These are phyloP conservation scores for Lordiphosa mommai DNA, from an alignment of 1,140 invertebrate genomes.

Conservation along the genomic window DNA sequence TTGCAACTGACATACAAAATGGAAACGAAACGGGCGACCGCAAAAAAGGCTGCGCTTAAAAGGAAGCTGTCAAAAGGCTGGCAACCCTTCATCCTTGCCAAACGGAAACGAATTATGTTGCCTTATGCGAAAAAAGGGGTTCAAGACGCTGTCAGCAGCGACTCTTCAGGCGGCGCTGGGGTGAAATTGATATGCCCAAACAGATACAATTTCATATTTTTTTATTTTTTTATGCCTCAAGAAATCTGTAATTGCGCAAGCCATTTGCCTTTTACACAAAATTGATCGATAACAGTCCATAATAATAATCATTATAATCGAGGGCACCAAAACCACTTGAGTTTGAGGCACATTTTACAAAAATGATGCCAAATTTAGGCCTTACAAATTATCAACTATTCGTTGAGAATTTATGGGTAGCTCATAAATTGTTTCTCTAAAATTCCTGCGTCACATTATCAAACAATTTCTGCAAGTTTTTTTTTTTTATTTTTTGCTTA, in stretches of 20 bases:
- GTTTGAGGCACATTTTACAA: too few relatives aligned
- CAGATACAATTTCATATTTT: conserved; percentile 8
- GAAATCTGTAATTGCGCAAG: background rate
- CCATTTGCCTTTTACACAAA: background rate
- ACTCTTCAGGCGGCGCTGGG: conserved; percentile 27
- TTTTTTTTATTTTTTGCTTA: conserved; percentile 4
- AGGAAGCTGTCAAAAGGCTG: conserved; percentile 66
- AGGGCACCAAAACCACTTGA: background rate
- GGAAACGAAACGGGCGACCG: conserved; percentile 25
- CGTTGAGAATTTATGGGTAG: too few relatives aligned
- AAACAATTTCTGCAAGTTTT: conserved; percentile 13
- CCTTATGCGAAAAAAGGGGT: conserved; percentile 53
- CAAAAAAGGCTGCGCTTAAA: conserved; percentile 25
- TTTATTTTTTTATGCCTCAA: conserved; percentile 13
- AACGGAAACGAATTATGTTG: conserved; percentile 73
- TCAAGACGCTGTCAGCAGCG: conserved; percentile 31
- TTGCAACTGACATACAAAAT: conserved; percentile 57
- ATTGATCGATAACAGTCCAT: conserved; percentile 8
- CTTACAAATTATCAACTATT: too few relatives aligned
- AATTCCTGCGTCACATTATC: conserved; percentile 22
- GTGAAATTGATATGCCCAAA: conserved; percentile 60
- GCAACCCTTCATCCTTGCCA: conserved; percentile 42
- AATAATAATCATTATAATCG: conserved; percentile 14
- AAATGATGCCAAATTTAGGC: too few relatives aligned
- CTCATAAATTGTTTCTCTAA: conserved; percentile 26